These are phyloP conservation scores for Ia io DNA, from an alignment of 2,113 vertebrate species.

Conservation along the genomic window DNA sequence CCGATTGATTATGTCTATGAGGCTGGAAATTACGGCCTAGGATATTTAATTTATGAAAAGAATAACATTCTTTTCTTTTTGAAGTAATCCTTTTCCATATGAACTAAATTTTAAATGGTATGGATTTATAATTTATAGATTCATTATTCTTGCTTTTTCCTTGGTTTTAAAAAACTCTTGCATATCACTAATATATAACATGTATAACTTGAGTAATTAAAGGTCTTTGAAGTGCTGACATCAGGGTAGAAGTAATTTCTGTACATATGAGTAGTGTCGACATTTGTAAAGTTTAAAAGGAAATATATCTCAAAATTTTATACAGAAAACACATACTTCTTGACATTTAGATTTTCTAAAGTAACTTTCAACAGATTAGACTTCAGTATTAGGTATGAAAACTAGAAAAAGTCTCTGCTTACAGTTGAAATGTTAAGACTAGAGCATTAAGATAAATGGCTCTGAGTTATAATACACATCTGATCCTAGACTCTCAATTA, in stretches of 20 bases:
- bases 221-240: not conserved
- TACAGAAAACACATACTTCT: not conserved
- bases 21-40: not conserved
- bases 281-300: not conserved
- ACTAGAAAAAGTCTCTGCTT: not conserved
- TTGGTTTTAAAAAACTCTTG: not conserved
- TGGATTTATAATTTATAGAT: not conserved
- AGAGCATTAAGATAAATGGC: not conserved
- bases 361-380: not conserved
- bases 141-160: not conserved
- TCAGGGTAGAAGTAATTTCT: not conserved
- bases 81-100: not conserved
- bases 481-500: not conserved
- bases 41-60: not conserved
- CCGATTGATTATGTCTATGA: not conserved
- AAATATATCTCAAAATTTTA: constrained; percentile 4
- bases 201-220: not conserved
- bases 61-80: not conserved
- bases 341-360: not conserved
- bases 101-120: not conserved
- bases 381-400: not conserved
- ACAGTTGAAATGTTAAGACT: not conserved
- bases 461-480: not conserved
- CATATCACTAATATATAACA: not conserved
- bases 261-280: not conserved